Evolutionary conservation across 2,888 invertebrate species (phyloP), one percentile per base, ranked within the genome.

Genomic region (Girardia tigrina): DNA sequence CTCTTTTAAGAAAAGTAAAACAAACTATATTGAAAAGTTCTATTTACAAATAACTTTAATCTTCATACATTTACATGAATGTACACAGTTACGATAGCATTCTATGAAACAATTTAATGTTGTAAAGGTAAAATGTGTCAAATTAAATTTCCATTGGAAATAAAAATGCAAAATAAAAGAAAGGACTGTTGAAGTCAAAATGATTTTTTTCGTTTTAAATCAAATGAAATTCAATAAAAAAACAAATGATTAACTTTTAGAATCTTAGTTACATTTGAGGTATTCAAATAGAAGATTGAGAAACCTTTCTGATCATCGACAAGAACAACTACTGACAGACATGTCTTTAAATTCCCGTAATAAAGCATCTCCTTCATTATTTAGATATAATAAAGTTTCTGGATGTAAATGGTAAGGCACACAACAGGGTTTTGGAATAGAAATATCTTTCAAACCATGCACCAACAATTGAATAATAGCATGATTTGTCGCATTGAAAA

Each of bases 321-420:
- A 98, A 77, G 98, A 97, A 85, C 98, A 98, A 77, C 93, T 93
- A 81, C 91, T 89, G 79, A 97, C 97, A 81, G 92, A 90, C 98
- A 98, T 98, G 85, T 97, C 94, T 86, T 93, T 91, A 87, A 98
- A 98, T 87, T 92, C 94, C 87, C 97, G 97, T 82, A 99, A 88
- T 84, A 94, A 92, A 82, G 95, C 93, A 86, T 91, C 92, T 84
- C 90, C 90, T 85, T 90, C 89, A 86, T 91, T 90, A 86, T 97
- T 94, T 84, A 92, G 88, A 86, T 95, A 98, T 79, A 98, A 88
- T 90, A 98, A 92, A 78, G 94, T 92, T 81, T 97, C 92, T 79
- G 92, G 89, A 80, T 91, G 90, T 78, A 95, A 89, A 83, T 92
- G 90, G 78, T 94, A 94, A 71, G 97, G 95, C 77, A 97, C 92